These are phyloP conservation scores for Microctonus brassicae DNA, from an alignment of 2,888 invertebrate species.

Conservation along the genomic window DNA sequence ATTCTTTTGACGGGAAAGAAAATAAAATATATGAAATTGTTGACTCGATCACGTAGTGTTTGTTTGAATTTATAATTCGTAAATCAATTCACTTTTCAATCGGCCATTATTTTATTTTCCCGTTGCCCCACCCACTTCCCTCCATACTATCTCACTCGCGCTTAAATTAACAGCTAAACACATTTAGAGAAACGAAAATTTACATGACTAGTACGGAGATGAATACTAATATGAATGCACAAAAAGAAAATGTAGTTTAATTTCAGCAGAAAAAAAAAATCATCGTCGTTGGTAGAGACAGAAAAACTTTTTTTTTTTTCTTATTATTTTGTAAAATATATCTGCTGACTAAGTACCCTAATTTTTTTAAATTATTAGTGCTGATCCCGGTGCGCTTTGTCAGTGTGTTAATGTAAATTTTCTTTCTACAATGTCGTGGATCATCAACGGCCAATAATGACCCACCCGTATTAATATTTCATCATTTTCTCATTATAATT, in stretches of 20 bases:
- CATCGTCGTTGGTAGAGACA: background rate
- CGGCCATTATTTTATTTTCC: background rate
- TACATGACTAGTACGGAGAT: constrained; percentile 35
- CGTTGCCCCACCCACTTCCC: background rate
- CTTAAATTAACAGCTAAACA: constrained; percentile 23
- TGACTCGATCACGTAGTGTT: constrained; percentile 34
- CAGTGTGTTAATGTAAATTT: background rate
- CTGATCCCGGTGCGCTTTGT: constrained; percentile 31
- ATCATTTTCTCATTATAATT: constrained; percentile 11
- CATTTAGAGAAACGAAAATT: constrained; percentile 29
- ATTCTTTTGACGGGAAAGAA: background rate
- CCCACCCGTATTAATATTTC: constrained; percentile 1
- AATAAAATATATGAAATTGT: background rate
- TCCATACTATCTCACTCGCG: background rate
- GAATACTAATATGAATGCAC: constrained; percentile 18
- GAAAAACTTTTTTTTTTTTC: no score
- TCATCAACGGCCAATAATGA: constrained; percentile 27
- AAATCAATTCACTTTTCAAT: background rate
- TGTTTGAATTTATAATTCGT: background rate
- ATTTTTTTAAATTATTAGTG: constrained; percentile 15
- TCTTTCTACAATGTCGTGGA: constrained; percentile 11
- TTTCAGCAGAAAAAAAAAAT: background rate
- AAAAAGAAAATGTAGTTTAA: no score
- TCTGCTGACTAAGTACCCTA: background rate
- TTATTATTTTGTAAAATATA: background rate